Percentiles rank a stretch among this genome's conserved stretches.
Conservation (phyloP, 92 coral and sea anemone species). For the Virgularia gustaviana region DNA sequence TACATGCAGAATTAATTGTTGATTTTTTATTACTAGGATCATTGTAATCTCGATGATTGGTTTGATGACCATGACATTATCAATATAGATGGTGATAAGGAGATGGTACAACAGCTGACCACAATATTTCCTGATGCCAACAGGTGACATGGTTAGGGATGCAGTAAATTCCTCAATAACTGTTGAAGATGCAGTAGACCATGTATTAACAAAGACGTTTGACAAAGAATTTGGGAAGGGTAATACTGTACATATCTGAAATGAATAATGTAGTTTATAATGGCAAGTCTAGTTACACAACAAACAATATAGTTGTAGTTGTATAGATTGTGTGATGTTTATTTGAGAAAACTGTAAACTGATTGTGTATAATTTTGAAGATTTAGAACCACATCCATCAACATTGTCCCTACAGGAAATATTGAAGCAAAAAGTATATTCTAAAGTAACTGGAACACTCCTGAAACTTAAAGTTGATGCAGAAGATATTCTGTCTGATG, state of each 20-base stretch:
- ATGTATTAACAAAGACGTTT: not conserved
- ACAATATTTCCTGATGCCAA: not conserved
- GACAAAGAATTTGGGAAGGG: not conserved
- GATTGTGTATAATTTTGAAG: no score
- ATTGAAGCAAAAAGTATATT: not conserved
- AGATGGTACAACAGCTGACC: not conserved
- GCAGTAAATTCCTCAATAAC: constrained; percentile 5
- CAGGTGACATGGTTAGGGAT: not conserved
- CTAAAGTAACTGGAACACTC: constrained; percentile 20
- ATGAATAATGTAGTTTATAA: not conserved
- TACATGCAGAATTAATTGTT: not conserved
- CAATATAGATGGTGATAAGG: not conserved
- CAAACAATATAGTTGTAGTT: no score
- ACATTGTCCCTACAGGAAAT: not conserved
- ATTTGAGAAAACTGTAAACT: no score
- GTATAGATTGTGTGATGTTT: no score
- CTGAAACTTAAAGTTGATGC: constrained; percentile 34
- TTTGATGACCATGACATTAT: not conserved
- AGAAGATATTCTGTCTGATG: constrained; percentile 46
- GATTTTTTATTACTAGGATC: not conserved
- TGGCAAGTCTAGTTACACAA: no score
- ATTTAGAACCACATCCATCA: no score
- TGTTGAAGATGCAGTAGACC: constrained; percentile 13
- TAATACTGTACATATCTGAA: not conserved
- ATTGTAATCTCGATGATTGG: not conserved